Base-by-base conservation (phyloP, 2,888 invertebrate species). In the Reticulitermes lucifugus region DNA sequence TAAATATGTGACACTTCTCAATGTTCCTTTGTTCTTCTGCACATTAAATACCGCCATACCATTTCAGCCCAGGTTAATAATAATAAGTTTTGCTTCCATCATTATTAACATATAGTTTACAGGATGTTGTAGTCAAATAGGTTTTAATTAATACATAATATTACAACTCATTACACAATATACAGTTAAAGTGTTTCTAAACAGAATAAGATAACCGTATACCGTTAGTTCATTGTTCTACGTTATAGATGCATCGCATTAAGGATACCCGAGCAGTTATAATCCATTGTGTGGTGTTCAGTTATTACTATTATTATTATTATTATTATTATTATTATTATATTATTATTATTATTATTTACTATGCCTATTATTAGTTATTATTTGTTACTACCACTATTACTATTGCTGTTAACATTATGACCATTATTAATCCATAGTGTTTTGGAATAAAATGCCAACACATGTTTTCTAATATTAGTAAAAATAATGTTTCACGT, bases 71-170 rank as follows among this genome's bases (percentile, higher is more conserved):
- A 80, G 55, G 81, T 82, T 85, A 73, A 75, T 55, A 65, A 46
- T 9, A 51, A 84, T 84, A 79, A 84, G 75, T 79, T 85, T 85
- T 85, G 85, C 85, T 85, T 85, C 85, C 71, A 85, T 70, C 71
- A 75, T 85, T 85, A 81, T 81, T 85, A 85, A 82, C 80, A 80
- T 85, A 85, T 86, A 86, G 86, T 86, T 86, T 86, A 86, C 86
- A 86, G 86, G 84, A 86, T 86, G 86, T 86, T 86, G 86, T 86
- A 86, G 86, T 82, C 70, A 86, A 80, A 86, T 86, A 86, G 86
- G 83, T 86, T 84, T 86, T 84, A 86, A 86, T 83, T 85, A 83
- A 83, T 85, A 85, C 75, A 84, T 85, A 80, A 85, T 85, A 85
- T 81, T 73, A 81, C 79, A 81, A 73, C 81, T 80, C 85, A 85